Conservation (phyloP, 92 coral and sea anemone species). For the Ricordea florida region DNA sequence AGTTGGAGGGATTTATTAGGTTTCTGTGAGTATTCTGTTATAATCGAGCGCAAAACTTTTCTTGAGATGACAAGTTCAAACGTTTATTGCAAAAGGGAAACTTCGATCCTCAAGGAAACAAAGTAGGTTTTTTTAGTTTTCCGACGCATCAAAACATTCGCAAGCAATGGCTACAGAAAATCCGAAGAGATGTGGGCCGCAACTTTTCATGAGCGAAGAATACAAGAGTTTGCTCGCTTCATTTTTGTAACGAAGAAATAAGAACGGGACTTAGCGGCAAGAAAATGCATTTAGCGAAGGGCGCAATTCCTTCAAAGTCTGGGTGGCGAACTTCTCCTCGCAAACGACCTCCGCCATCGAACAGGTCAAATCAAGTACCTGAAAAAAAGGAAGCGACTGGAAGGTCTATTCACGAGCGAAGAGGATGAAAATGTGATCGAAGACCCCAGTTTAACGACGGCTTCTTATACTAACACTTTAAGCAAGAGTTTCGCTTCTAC, state of each 20-base stretch:
- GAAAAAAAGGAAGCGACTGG: constrained; percentile 7
- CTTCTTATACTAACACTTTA: too few relatives aligned
- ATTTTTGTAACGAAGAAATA: not conserved
- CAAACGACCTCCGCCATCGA: constrained; percentile 25
- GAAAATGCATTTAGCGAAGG: not conserved
- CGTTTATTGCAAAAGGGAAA: not conserved
- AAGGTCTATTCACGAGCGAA: constrained; percentile 7
- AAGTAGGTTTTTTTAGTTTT: too few relatives aligned
- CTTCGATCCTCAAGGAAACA: not conserved
- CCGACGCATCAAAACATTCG: not conserved
- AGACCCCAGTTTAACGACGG: too few relatives aligned
- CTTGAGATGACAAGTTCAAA: too few relatives aligned
- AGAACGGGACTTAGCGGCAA: not conserved
- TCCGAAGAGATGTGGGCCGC: not conserved
- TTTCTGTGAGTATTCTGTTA: too few relatives aligned
- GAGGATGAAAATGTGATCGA: too few relatives aligned
- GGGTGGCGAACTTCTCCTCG: constrained; percentile 31
- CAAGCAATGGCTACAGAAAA: not conserved
- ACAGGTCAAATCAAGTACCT: constrained; percentile 24
- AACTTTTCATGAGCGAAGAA: not conserved
- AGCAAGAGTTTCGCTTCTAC: too few relatives aligned
- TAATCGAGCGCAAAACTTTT: too few relatives aligned
- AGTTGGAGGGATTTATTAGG: too few relatives aligned
- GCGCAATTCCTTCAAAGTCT: constrained; percentile 31
- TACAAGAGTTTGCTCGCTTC: not conserved